Evolutionary conservation across 2,888 invertebrate species (phyloP).

Genomic region (Halictus ligatus): DNA sequence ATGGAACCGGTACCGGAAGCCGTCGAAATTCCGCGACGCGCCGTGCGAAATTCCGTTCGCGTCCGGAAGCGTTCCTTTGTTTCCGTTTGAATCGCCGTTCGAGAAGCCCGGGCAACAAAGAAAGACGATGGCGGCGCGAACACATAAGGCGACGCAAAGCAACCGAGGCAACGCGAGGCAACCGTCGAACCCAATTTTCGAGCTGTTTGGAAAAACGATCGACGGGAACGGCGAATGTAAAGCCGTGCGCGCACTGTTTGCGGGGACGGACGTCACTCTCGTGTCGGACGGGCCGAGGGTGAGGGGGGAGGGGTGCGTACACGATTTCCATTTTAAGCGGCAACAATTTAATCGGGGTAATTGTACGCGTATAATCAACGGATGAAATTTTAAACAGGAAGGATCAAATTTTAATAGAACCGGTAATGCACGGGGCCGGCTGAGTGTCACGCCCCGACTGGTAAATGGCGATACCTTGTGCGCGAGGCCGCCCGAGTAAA

Average conservation of each 20-base stretch:
- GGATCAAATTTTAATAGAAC: conserved; percentile 18
- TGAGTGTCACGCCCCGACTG: not conserved
- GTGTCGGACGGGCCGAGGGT: not conserved
- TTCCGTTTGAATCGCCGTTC: conserved; percentile 38
- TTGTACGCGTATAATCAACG: conserved; percentile 28
- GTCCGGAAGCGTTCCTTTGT: conserved; percentile 42
- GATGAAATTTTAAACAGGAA: conserved; percentile 21
- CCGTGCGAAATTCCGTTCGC: conserved; percentile 38
- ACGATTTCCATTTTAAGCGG: conserved; percentile 47
- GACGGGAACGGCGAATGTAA: conserved; percentile 5
- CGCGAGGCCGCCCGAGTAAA: not conserved
- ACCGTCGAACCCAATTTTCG: conserved; percentile 34
- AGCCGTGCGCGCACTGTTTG: not conserved
- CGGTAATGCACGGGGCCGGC: not conserved
- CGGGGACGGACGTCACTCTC: not conserved
- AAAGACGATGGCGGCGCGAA: conserved; percentile 31
- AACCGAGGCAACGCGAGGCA: conserved; percentile 19
- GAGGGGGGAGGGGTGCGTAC: not conserved
- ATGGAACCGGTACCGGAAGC: not conserved
- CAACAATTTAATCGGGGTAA: conserved; percentile 33
- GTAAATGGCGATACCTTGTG: not conserved
- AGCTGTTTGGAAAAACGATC: conserved; percentile 43
- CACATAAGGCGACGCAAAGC: conserved; percentile 23
- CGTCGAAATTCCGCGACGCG: not conserved
- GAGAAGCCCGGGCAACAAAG: conserved; percentile 43